Evolutionary conservation across 2,797 vertebrate species (phyloP), one percentile per base, ranked within the genome.

Genomic region (Esox masquinongy): DNA sequence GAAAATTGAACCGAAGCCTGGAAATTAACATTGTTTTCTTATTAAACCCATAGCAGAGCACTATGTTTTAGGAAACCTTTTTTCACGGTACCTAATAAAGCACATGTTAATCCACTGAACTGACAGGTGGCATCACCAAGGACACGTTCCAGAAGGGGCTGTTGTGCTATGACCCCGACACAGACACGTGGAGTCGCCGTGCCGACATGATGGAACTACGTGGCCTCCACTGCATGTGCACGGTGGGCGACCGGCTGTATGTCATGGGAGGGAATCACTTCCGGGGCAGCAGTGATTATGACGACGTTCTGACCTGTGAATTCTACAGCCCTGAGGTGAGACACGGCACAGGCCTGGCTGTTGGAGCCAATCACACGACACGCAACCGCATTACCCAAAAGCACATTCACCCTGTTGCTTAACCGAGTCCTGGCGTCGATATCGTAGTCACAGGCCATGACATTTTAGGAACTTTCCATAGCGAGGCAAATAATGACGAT

Each of bases 181-280:
- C 63, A 0, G 90, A 95, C 84, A 19, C 61, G 0, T 95, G 95
- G 95, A 88, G 82, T 17, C 92, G 82, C 0, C 85, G 89, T 7
- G 91, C 94, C 0, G 92, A 95, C 88, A 95, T 95, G 95, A 88
- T 56, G 50, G 94, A 95, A 61, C 92, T 95, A 2, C 93, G 95
- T 0, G 95, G 95, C 7, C 92, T 95, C 0, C 95, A 95, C 88
- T 95, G 95, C 89, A 95, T 95, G 95, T 95, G 94, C 90, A 93
- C 94, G 0, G 86, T 93, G 3, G 93, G 79, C 0, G 93, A 94
- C 78, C 86, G 80, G 43, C 94, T 95, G 81, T 95, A 93, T 26
- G 95, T 95, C 34, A 95, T 95, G 91, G 95, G 95, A 0, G 95
- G 94, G 50, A 95, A 95, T 76, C 94, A 95, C 89, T 95, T 95